phyloP scores from a whole-genome alignment of 2,888 invertebrate genomes.

The Oligia fasciuncula region DNA sequence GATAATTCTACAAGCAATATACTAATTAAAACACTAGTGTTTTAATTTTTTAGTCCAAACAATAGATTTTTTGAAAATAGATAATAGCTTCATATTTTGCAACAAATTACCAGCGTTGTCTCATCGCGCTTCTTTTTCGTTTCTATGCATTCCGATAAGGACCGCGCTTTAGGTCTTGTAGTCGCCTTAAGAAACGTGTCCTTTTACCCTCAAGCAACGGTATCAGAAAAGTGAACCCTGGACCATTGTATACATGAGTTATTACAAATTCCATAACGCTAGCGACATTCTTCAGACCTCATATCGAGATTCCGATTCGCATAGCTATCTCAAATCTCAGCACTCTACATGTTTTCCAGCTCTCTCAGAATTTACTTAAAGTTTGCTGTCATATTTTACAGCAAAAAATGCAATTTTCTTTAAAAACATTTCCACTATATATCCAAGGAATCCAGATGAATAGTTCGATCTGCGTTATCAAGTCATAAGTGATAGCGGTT shows the following conservation, averaged over 20 bases:
- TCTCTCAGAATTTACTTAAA: neutral
- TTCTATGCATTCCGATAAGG: too few relatives aligned
- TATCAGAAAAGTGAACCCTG: neutral
- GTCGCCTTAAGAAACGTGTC: neutral
- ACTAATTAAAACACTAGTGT: too few relatives aligned
- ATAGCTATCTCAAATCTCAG: slow-evolving; percentile 11
- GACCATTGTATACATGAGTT: neutral
- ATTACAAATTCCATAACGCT: slow-evolving; percentile 37
- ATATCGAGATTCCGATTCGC: slow-evolving; percentile 12
- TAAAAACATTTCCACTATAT: slow-evolving; percentile 40
- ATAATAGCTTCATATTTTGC: too few relatives aligned
- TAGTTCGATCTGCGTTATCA: slow-evolving; percentile 19
- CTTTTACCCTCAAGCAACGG: neutral
- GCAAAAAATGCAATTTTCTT: slow-evolving; percentile 44
- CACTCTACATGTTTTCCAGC: neutral
- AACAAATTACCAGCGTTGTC: too few relatives aligned
- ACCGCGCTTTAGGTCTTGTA: too few relatives aligned
- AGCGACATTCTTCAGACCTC: slow-evolving; percentile 21
- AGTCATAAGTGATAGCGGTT: slow-evolving; percentile 20
- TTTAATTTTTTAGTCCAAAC: too few relatives aligned
- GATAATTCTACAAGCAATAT: too few relatives aligned
- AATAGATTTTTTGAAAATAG: too few relatives aligned
- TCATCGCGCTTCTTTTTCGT: too few relatives aligned
- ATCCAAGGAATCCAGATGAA: slow-evolving; percentile 41
- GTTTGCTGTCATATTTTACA: neutral